Evolutionary conservation across 2,888 invertebrate species (phyloP).

Genomic region (Ophraella communa): DNA sequence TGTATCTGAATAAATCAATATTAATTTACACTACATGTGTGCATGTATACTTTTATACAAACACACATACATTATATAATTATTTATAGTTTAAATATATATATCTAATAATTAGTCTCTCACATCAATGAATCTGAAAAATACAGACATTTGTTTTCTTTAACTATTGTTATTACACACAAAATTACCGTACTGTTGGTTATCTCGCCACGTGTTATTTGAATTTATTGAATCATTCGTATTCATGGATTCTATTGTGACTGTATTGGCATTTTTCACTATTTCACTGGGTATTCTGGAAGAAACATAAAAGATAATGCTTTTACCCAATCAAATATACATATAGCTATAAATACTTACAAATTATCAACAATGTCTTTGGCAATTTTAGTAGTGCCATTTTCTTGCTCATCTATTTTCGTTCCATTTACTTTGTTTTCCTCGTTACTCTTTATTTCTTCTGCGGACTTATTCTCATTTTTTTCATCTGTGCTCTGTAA

Average conservation of each 20-base stretch:
- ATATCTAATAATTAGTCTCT: constrained; percentile 50
- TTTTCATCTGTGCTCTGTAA: constrained; percentile 52
- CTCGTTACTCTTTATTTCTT: constrained; percentile 45
- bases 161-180: constrained; percentile 53
- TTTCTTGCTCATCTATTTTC: constrained; percentile 49
- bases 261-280: constrained; percentile 59
- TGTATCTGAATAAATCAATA: constrained; percentile 44
- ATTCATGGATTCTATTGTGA: constrained; percentile 55
- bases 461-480: constrained; percentile 51
- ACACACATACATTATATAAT: constrained; percentile 33
- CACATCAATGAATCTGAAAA: constrained; percentile 59
- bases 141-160: constrained; percentile 47
- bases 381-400: constrained; percentile 51
- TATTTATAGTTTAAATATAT: constrained; percentile 36
- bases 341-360: constrained; percentile 49
- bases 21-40: constrained; percentile 32
- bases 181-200: constrained; percentile 56
- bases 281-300: constrained; percentile 58
- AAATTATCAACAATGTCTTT: constrained; percentile 59
- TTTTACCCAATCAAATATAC: too few species aligned
- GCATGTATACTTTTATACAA: constrained; percentile 34
- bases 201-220: constrained; percentile 59
- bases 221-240: constrained; percentile 59
- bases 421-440: constrained; percentile 54
- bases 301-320: too few species aligned